Evolutionary conservation across 2,888 invertebrate genomes (phyloP).

Genomic region (Geophilus truncorum): DNA sequence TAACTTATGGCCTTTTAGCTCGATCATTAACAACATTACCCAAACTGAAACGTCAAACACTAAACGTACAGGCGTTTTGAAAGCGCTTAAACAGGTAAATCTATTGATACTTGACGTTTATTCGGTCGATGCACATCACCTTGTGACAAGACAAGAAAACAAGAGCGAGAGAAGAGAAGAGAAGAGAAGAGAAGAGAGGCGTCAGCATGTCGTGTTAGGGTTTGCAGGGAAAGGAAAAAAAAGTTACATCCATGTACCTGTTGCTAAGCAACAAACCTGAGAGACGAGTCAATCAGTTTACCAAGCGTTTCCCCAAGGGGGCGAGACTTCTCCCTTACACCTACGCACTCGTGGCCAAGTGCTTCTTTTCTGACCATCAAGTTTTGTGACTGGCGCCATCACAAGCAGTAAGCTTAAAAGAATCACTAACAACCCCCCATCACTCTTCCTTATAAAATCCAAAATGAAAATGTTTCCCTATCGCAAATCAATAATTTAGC

Average conservation of each 20-base stretch:
- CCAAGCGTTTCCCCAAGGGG: neutral
- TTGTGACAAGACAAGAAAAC: neutral
- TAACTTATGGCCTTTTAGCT: too few species aligned
- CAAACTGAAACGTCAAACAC: too few species aligned
- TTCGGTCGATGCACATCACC: neutral
- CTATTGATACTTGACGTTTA: neutral
- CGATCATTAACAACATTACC: too few species aligned
- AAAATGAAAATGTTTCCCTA: neutral
- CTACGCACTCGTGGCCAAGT: neutral
- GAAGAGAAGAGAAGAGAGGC: too few species aligned
- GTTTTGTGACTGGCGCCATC: slow-evolving; percentile 3
- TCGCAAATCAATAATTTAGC: neutral
- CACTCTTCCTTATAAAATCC: neutral
- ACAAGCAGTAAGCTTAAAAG: neutral
- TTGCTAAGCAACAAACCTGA: neutral
- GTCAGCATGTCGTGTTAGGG: slow-evolving; percentile 1
- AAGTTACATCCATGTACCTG: slow-evolving; percentile 1
- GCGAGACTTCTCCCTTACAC: neutral
- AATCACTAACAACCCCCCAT: neutral
- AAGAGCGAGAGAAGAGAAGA: neutral
- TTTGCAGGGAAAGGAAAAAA: neutral
- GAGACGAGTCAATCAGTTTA: slow-evolving; percentile 6
- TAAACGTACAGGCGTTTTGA: neutral
- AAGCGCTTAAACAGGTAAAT: neutral
- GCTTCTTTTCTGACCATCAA: slow-evolving; percentile 3